phyloP scores from a whole-genome alignment of 2,797 vertebrate species.

The Hirundo rustica region DNA sequence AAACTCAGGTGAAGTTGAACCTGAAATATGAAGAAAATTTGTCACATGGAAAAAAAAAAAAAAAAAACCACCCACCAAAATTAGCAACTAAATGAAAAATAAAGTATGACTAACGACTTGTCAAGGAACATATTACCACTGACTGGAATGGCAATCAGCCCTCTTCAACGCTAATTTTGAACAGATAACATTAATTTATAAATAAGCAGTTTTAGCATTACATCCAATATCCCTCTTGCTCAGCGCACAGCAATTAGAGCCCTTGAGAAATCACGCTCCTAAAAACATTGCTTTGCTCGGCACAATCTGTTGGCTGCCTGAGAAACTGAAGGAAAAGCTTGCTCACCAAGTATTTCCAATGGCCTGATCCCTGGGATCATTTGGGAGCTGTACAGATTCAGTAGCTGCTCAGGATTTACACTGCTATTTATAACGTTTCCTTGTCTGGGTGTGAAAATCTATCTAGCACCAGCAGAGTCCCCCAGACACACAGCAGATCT shows the following conservation, averaged over 20 bases:
- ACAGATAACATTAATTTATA: not conserved
- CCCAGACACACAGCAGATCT: not conserved
- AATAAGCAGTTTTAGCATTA: not conserved
- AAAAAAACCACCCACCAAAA: not conserved
- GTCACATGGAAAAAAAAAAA: not conserved
- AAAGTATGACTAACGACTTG: fast-evolving
- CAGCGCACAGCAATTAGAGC: not conserved
- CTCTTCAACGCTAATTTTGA: not conserved
- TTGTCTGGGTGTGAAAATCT: not conserved
- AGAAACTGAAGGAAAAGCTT: not conserved
- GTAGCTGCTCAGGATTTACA: not conserved
- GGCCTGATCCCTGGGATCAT: not conserved
- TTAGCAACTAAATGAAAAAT: not conserved
- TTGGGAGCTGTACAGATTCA: not conserved
- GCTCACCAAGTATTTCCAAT: not conserved
- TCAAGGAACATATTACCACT: not conserved
- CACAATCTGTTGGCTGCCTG: not conserved
- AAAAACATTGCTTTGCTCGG: not conserved
- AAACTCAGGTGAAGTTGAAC: not conserved
- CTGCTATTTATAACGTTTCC: not conserved
- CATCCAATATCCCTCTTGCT: not conserved
- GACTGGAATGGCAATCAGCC: not conserved
- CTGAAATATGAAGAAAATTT: not conserved
- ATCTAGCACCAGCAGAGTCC: not conserved
- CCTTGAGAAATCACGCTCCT: not conserved